Evolutionary conservation across 2,888 invertebrate genomes (phyloP), one percentile per base, ranked within the genome.

Genomic region (Meiosimyza platycephala): DNA sequence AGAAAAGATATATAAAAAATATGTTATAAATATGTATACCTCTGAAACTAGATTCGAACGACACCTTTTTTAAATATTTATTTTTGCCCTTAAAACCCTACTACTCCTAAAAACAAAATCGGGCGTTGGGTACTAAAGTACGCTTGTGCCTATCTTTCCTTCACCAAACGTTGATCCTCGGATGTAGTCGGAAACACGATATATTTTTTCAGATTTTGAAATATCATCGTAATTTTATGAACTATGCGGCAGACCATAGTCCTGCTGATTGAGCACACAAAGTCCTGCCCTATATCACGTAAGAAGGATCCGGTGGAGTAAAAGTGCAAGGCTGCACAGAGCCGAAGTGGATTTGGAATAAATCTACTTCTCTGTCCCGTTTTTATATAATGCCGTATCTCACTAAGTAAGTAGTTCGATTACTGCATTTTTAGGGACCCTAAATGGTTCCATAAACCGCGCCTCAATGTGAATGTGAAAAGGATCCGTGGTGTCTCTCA

Each of bases 171-270:
- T 55, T 55, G 55, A 18, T 67, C 55, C 47, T 33, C 54, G 15
- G 15, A n/a, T 54, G 55, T 40, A 9, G 55, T 54, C 11, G 66
- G 47, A 28, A 55, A 54, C 5, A 13, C 5, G 22, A 67, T 40
- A 40, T 54, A 67, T 55, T 54, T 67, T 22, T 55, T 22, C n/a
- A 22, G 22, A 22, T 22, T 22, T 22, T 22, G 22, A 22, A 22
- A 22, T 22, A 22, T n/a, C n/a, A n/a, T 22, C 22, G 2, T 22
- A 22, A 22, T 22, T 22, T 22, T 1, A 7, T 54, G 13, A 28
- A 69, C 50, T 11, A 60, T 60, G 50, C 60, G 60, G 22, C 60
- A 55, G 12, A 60, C 51, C 50, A 69, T 69, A 13, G 68, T 68
- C 47, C 57, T 68, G 28, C 57, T 60, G n/a, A 60, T 48, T 28